Conservation (phyloP, 2,113 vertebrate species). For the Polyodon spathula region DNA sequence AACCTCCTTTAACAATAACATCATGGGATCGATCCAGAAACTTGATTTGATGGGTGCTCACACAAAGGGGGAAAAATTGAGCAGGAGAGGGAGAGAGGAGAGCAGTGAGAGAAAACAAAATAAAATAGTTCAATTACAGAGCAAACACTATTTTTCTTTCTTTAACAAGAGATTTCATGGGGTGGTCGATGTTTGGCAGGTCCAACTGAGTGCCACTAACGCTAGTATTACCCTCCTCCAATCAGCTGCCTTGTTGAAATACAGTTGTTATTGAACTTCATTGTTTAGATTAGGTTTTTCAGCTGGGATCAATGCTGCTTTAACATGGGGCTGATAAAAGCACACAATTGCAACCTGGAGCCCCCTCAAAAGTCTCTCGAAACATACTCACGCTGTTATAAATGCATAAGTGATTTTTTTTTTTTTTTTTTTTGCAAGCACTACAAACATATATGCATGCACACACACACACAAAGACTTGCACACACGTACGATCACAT, state of each 20-base stretch:
- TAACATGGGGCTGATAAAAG: slow-evolving; percentile 84
- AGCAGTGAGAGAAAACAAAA: slow-evolving; percentile 44
- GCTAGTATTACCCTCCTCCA: slow-evolving; percentile 79
- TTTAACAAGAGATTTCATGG: slow-evolving; percentile 99
- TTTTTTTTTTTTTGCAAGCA: slow-evolving; percentile 15
- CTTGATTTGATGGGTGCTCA: slow-evolving; percentile 91
- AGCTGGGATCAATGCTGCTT: slow-evolving; percentile 94
- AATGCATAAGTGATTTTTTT: slow-evolving; percentile 36
- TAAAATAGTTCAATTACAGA: slow-evolving; percentile 98
- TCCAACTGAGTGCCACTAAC: slow-evolving; percentile 94
- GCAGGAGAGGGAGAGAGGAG: slow-evolving; percentile 12
- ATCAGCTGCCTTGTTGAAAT: slow-evolving; percentile 77
- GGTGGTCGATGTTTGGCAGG: slow-evolving; percentile 83
- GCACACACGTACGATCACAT: no score
- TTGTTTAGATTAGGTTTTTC: slow-evolving; percentile 89
- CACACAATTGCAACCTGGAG: slow-evolving; percentile 69
- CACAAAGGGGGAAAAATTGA: slow-evolving; percentile 64
- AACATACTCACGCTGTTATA: slow-evolving; percentile 46
- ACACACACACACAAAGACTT: no score
- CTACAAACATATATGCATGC: no score
- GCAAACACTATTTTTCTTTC: slow-evolving; percentile 97
- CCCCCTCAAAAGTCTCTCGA: slow-evolving; percentile 51
- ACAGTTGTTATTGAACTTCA: slow-evolving; percentile 96
- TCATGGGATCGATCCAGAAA: slow-evolving; percentile 84
- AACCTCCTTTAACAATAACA: slow-evolving; percentile 92